A percentile compares a stretch with the other conserved stretches of the same genome.
phyloP scores from a whole-genome alignment of 1,140 invertebrate species.

The Papilio xuthus region DNA sequence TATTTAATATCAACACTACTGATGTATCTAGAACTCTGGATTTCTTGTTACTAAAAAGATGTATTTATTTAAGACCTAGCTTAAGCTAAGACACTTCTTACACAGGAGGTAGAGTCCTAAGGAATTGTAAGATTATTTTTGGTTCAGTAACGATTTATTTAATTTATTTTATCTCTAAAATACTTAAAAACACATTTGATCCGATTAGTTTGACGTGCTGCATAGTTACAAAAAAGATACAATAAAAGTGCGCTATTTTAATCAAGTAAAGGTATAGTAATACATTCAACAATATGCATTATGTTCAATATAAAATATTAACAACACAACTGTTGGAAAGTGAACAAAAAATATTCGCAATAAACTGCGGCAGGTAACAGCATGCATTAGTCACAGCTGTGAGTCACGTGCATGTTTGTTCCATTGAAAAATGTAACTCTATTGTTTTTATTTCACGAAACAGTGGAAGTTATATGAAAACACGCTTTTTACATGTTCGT shows the following conservation, averaged over 20 bases:
- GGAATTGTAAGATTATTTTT: no score
- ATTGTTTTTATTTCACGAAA: slow-evolving; percentile 28
- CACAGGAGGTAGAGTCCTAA: no score
- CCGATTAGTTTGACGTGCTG: no score
- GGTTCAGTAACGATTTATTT: no score
- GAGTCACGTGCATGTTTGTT: slow-evolving; percentile 25
- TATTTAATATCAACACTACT: no score
- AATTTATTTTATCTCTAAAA: no score
- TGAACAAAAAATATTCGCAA: slow-evolving; percentile 21
- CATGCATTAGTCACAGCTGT: slow-evolving; percentile 17
- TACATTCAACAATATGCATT: background rate
- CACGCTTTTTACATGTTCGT: background rate
- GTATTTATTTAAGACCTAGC: no score
- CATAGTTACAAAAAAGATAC: background rate
- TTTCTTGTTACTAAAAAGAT: no score
- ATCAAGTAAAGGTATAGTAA: background rate
- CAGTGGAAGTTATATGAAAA: slow-evolving; percentile 14
- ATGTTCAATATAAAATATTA: background rate
- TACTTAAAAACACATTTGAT: no score
- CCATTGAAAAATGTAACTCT: slow-evolving; percentile 17
- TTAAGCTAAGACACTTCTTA: no score
- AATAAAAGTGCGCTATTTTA: slow-evolving; percentile 8
- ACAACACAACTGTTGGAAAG: slow-evolving; percentile 19
- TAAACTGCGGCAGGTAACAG: slow-evolving; percentile 28
- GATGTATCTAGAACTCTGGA: no score